phyloP scores from a whole-genome alignment of 2,113 vertebrate species.

The Machaerirhynchus nigripectus region DNA sequence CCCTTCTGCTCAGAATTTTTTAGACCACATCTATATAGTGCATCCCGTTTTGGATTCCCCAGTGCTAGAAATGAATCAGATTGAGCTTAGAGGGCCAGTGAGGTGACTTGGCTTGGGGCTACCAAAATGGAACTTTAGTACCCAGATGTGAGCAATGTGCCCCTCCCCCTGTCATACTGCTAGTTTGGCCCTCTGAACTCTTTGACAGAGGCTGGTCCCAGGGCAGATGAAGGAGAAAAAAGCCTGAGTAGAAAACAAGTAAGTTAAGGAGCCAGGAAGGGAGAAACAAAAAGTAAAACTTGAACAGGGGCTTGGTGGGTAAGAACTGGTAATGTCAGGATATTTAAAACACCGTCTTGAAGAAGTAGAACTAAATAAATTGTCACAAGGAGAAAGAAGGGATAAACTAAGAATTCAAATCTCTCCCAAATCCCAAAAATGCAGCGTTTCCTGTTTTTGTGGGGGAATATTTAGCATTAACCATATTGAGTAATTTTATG shows the following conservation, averaged over 20 bases:
- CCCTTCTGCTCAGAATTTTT: not conserved
- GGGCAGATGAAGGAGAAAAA: not conserved
- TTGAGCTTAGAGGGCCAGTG: not conserved
- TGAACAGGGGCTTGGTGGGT: not conserved
- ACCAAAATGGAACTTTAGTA: not conserved
- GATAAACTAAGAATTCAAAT: not conserved
- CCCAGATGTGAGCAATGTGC: not conserved
- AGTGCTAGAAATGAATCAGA: not conserved
- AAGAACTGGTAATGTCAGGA: not conserved
- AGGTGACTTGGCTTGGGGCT: fast-evolving
- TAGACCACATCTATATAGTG: not conserved
- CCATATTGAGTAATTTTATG: not conserved
- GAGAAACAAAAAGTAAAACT: not conserved
- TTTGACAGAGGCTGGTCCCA: not conserved
- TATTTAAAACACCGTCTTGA: fast-evolving
- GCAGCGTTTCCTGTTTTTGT: not conserved
- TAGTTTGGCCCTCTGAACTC: not conserved
- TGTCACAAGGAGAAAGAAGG: not conserved
- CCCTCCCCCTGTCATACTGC: not conserved
- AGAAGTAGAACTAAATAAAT: not conserved
- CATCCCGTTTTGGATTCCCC: not conserved
- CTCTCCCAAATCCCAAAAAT: not conserved
- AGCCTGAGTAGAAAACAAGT: not conserved
- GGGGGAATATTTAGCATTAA: not conserved
- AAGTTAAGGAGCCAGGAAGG: not conserved